These are phyloP conservation scores for Miltochrista miniata DNA, from an alignment of 2,888 invertebrate genomes.

Conservation along the genomic window DNA sequence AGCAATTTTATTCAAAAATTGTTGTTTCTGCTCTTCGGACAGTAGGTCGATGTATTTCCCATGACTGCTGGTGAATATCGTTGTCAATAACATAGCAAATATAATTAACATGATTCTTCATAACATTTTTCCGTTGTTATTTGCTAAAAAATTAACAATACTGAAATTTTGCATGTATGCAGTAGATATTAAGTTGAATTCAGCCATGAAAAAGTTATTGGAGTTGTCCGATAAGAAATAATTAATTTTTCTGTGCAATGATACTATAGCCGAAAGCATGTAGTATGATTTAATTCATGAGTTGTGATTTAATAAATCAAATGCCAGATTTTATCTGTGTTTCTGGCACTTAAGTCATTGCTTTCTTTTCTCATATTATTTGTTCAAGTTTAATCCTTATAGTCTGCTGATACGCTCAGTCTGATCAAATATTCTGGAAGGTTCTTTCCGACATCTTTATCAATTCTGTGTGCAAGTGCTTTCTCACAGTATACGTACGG, in stretches of 20 bases:
- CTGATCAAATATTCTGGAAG: too few relatives aligned
- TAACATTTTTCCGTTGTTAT: slow-evolving; percentile 16
- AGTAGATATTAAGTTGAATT: slow-evolving; percentile 21
- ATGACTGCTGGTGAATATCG: slow-evolving; percentile 36
- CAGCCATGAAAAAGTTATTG: slow-evolving; percentile 34
- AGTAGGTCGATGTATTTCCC: slow-evolving; percentile 64
- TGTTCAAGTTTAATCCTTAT: too few relatives aligned
- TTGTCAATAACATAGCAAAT: slow-evolving; percentile 23
- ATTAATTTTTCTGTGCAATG: slow-evolving; percentile 11
- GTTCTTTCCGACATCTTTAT: too few relatives aligned
- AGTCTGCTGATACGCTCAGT: too few relatives aligned
- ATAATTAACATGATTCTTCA: slow-evolving; percentile 41
- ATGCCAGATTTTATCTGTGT: too few relatives aligned
- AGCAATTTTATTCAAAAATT: slow-evolving; percentile 61
- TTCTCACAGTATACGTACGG: too few relatives aligned
- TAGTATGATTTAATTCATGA: neutral
- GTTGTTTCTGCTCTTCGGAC: slow-evolving; percentile 60
- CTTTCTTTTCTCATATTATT: too few relatives aligned
- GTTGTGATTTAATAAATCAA: neutral
- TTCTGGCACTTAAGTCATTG: too few relatives aligned
- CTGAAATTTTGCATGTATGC: slow-evolving; percentile 1
- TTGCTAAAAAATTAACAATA: neutral
- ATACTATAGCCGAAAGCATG: neutral
- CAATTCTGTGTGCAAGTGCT: too few relatives aligned
- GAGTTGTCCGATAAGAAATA: slow-evolving; percentile 35